Conservation (phyloP, 2,113 vertebrate genomes). For the Lepus timidus region DNA sequence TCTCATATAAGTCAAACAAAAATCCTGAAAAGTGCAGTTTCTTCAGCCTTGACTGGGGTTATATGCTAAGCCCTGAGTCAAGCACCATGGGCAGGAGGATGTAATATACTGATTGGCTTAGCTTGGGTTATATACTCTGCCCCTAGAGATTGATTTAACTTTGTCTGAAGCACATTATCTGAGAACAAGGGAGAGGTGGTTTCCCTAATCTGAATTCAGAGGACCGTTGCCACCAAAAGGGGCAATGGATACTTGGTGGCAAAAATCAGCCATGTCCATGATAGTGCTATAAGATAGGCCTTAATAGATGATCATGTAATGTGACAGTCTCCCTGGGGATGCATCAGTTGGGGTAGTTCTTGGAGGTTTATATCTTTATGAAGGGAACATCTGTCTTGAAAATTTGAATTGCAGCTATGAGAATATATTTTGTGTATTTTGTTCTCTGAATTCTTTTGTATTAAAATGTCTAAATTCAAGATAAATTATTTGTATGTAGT, state of each 20-base stretch:
- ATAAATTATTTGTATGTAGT: background rate
- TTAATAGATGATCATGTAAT: background rate
- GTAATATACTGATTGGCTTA: background rate
- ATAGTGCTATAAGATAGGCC: background rate
- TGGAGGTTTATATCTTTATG: background rate
- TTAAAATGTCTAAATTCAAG: slow-evolving; percentile 6
- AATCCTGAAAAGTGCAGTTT: background rate
- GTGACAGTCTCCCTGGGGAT: background rate
- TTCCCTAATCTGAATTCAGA: background rate
- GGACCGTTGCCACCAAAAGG: background rate
- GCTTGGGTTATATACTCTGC: background rate
- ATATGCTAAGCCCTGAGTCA: background rate
- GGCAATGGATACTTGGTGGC: background rate
- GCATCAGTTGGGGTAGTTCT: background rate
- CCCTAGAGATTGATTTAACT: background rate
- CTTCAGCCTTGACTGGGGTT: background rate
- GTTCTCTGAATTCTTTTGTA: background rate
- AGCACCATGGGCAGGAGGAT: background rate
- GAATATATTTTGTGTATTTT: slow-evolving; percentile 26
- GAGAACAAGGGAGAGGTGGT: background rate
- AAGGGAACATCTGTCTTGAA: background rate
- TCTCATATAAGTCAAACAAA: background rate
- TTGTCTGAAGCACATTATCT: background rate
- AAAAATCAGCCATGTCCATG: background rate
- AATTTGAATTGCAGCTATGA: background rate